Evolutionary conservation across 2,888 invertebrate genomes (phyloP), one percentile per base, ranked within the genome.

Genomic region (Panopea generosa): DNA sequence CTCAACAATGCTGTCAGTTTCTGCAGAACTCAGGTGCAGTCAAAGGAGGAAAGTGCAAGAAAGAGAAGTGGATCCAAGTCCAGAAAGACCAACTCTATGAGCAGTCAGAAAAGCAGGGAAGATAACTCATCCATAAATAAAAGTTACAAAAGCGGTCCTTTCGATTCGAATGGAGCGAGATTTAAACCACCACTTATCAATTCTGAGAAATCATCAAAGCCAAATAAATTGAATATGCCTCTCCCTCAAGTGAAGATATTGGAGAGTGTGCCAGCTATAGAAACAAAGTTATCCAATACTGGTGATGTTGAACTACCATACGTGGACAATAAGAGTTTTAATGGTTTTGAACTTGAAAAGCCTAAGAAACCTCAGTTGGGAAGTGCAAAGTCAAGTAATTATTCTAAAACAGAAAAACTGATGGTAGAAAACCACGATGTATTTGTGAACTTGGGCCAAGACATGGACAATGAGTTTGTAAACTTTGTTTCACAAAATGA

Each of bases 1-100:
- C 52, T 80, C 24, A 67, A 80, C 26, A 80, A 80, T 76, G 80
- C 73, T 38, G 80, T 80, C 3, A 80, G 76, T 49, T 80, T 77
- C 40, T 77, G 76, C 49, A 66, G 66, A 50, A 70, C 76, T 29
- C 72, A 75, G n/a, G 50, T 71, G 40, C 52, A 71, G 49, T 43
- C 63, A 20, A 38, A 59, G 18, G 50, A 16, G 59, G 63, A 22
- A 49, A 43, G 26, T 29, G 6, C 45, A 16, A n/a, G 45, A 45
- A 45, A 45, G 45, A 45, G 16, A n/a, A 45, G 6, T 45, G 20
- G 16, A 3, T 16, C 16, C 6, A 3, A 18, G 6, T 18, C 16
- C 6, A 45, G 16, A 45, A 20, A 20, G 45, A 3, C 16, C 16
- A 20, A 16, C n/a, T 18, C 20, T 18, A 20, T 16, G 16, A 20